Percentiles rank a stretch among this genome's conserved stretches.
Conservation (phyloP, 2,797 vertebrate genomes). For the Gymnocypris eckloni region DNA sequence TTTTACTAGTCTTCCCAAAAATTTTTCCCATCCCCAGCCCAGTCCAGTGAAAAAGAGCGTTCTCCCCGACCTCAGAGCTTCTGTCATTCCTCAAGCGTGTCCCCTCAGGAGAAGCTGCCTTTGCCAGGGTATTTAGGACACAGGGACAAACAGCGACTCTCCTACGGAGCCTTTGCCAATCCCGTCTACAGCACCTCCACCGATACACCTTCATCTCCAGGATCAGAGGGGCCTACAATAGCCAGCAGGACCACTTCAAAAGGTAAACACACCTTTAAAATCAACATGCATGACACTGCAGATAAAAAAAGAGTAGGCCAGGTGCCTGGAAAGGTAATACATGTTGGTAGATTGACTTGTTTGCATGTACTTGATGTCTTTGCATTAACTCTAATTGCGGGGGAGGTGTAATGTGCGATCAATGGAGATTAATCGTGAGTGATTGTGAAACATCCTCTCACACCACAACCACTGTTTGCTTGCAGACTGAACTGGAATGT, state of each 20-base stretch:
- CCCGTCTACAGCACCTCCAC: slow-evolving; percentile 83
- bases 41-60: slow-evolving; percentile 91
- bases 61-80: slow-evolving; percentile 90
- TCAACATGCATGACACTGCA: background rate
- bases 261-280: slow-evolving; percentile 72
- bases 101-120: slow-evolving; percentile 87
- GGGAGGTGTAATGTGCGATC: slow-evolving; percentile 16
- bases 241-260: slow-evolving; percentile 83
- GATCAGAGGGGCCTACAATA: slow-evolving; percentile 80
- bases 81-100: slow-evolving; percentile 88
- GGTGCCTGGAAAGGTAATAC: background rate
- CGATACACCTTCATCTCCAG: slow-evolving; percentile 83
- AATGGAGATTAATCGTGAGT: background rate
- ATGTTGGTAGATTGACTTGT: background rate
- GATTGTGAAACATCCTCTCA: slow-evolving; percentile 12
- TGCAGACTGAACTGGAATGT: slow-evolving; percentile 49
- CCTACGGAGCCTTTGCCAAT: slow-evolving; percentile 86
- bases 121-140: slow-evolving; percentile 83
- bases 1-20: background rate
- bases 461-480: slow-evolving; percentile 47
- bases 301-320: background rate
- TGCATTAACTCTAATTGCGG: slow-evolving; percentile 40
- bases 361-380: background rate
- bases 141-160: slow-evolving; percentile 87
- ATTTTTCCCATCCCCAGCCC: slow-evolving; percentile 72